Evolutionary conservation across 2,888 invertebrate genomes (phyloP).

Genomic region (Rutpela maculata): DNA sequence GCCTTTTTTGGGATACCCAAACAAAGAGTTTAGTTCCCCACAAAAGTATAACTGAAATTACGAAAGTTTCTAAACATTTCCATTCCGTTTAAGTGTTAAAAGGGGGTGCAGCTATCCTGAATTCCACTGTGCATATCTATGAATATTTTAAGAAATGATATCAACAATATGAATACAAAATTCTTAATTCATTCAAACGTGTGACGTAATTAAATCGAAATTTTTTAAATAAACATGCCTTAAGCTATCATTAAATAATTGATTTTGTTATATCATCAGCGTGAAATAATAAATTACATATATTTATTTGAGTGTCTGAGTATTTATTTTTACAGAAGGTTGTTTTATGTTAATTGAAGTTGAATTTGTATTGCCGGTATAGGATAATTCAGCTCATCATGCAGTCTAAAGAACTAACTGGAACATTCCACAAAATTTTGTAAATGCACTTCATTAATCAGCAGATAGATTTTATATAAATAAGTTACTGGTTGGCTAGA

Average conservation of each 20-base stretch:
- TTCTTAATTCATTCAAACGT: background rate
- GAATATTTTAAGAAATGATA: background rate
- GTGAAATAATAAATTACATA: background rate
- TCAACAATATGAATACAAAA: constrained; percentile 14
- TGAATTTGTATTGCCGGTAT: background rate
- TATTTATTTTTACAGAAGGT: background rate
- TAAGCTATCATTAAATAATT: constrained; percentile 10
- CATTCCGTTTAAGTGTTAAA: too few relatives aligned
- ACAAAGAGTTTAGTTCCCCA: too few relatives aligned
- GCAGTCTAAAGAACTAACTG: background rate
- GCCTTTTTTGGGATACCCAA: too few relatives aligned
- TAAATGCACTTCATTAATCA: background rate
- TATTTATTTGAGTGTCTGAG: background rate
- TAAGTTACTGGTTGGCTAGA: too few relatives aligned
- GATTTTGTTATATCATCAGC: constrained; percentile 19
- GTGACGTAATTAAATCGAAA: background rate
- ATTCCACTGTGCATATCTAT: background rate
- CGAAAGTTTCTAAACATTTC: too few relatives aligned
- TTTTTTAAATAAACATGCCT: constrained; percentile 8
- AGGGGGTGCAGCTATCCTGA: too few relatives aligned
- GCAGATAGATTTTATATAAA: background rate
- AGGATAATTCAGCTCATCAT: background rate
- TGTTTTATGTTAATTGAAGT: background rate
- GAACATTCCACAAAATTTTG: background rate
- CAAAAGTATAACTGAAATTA: too few relatives aligned